Base-by-base conservation (phyloP, 2,888 invertebrate genomes). In the Eulithis prunata region DNA sequence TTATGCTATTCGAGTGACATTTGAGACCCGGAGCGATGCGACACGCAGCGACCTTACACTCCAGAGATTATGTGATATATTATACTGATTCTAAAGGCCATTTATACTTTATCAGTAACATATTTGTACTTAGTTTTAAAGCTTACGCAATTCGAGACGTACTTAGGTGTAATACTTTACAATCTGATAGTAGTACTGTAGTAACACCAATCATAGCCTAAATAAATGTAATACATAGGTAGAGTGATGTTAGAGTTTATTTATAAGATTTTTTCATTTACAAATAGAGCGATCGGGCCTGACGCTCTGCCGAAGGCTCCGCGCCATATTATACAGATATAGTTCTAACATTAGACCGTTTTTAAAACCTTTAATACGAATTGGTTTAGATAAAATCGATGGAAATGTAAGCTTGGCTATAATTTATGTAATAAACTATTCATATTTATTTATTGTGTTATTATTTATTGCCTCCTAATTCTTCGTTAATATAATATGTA, bases 371-470 rank as follows among this genome's bases (percentile, higher is more conserved):
- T 85, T 86, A 82, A 79, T 84, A 84, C 80, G 80, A 86, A 86
- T 88, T 84, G 81, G 83, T 84, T 86, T 90, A 91, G 88, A 85
- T 86, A 82, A 85, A 69, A 85, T 82, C 80, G 85, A 87, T 83
- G 84, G 86, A 89, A 89, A 83, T 92, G 90, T 92, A 92, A 91
- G 92, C 92, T 92, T 93, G 91, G 91, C 90, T 91, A 91, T 91
- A 91, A 91, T 90, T 91, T 91, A 91, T 90, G 91, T 91, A 91
- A 92, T 93, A 93, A 93, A 93, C 87, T 92, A 91, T 90, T 89
- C 88, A 91, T 92, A 92, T 87, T 86, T 89, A 86, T 60, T 70
- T 62, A 47, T 71, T 71, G 79, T 76, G 75, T 77, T 81, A 79
- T 78, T 84, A 78, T 78, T 82, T 76, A 47, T 7, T 3, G 13